Conservation (phyloP, 2,113 vertebrate genomes). For the Dasyurus viverrinus region DNA sequence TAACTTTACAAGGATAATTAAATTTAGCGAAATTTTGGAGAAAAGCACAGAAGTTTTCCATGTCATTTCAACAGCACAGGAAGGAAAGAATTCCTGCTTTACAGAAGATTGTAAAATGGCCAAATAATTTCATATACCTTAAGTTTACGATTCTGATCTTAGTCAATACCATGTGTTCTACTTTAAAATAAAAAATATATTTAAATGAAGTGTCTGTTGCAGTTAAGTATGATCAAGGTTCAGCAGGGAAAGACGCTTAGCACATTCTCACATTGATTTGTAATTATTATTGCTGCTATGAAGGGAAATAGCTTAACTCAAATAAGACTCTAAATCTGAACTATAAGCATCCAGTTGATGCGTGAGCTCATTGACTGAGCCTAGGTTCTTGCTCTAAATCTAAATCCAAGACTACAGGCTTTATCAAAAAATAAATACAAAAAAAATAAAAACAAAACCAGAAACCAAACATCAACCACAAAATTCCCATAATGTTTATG, state of each 20-base stretch:
- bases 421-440: neutral
- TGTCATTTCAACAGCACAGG: neutral
- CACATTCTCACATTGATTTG: neutral
- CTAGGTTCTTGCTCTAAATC: neutral
- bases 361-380: neutral
- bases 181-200: neutral
- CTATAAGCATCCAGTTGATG: neutral
- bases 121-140: neutral
- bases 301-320: neutral
- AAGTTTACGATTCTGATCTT: neutral
- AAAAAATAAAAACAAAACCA: neutral
- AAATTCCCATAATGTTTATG: neutral
- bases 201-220: neutral
- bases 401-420: neutral
- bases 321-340: neutral
- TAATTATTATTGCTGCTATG: neutral
- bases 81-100: neutral
- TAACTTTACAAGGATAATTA: neutral
- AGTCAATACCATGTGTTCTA: neutral
- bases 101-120: neutral
- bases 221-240: neutral
- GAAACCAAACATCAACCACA: neutral
- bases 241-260: neutral
- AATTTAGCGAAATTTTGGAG: neutral
- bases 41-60: neutral